These are phyloP conservation scores for Pterostichus madidus DNA, from an alignment of 2,888 invertebrate genomes.

Conservation along the genomic window DNA sequence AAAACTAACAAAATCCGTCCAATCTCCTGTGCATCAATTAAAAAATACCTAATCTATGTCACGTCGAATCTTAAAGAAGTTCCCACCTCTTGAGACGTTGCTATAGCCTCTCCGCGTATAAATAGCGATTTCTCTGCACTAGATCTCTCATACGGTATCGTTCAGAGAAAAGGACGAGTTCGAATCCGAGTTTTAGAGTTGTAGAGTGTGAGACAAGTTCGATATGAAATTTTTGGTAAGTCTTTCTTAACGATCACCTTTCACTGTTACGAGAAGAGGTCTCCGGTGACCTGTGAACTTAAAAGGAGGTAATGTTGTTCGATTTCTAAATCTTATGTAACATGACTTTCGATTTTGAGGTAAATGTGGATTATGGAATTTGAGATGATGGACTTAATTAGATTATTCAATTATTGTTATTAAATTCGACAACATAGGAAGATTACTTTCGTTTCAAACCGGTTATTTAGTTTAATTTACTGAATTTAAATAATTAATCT, in stretches of 20 bases:
- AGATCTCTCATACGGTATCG: slow-evolving; percentile 64
- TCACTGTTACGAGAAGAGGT: slow-evolving; percentile 28
- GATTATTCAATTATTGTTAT: slow-evolving; percentile 37
- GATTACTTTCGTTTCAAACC: too few species aligned
- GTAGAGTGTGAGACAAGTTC: not conserved
- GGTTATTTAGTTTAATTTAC: too few species aligned
- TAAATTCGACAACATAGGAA: not conserved
- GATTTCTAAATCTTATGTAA: slow-evolving; percentile 65
- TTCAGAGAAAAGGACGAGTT: slow-evolving; percentile 53
- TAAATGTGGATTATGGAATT: not conserved
- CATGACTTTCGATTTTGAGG: slow-evolving; percentile 58
- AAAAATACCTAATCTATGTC: slow-evolving; percentile 48
- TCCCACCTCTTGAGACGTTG: not conserved
- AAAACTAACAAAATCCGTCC: too few species aligned
- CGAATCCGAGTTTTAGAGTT: slow-evolving; percentile 17
- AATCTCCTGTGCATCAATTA: too few species aligned
- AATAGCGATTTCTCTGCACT: slow-evolving; percentile 65
- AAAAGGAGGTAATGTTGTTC: slow-evolving; percentile 7
- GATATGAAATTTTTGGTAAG: slow-evolving; percentile 65
- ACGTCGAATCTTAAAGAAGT: not conserved
- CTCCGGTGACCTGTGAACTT: slow-evolving; percentile 52
- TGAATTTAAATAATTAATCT: too few species aligned
- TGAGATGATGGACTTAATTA: slow-evolving; percentile 18
- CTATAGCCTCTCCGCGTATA: slow-evolving; percentile 45
- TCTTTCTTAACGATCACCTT: slow-evolving; percentile 58